Evolutionary conservation across 2,113 vertebrate species (phyloP).

Genomic region (Hemiscyllium ocellatum): DNA sequence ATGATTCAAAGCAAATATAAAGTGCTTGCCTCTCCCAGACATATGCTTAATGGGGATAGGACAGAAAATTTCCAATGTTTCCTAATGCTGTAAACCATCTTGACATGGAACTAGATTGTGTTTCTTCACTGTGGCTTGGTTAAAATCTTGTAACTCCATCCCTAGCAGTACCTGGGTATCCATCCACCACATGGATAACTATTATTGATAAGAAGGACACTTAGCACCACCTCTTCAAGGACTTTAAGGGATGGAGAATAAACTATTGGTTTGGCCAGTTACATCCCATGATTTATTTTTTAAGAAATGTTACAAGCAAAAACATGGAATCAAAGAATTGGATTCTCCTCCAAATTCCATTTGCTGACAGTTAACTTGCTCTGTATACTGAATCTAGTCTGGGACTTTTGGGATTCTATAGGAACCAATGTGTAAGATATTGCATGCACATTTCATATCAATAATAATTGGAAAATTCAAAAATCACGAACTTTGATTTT

Average conservation of each 20-base stretch:
- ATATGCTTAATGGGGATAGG: neutral
- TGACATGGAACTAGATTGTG: too few relatives aligned
- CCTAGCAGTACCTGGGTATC: too few relatives aligned
- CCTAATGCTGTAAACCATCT: neutral
- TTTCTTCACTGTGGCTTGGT: too few relatives aligned
- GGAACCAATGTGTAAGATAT: neutral
- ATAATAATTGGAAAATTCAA: slow-evolving; percentile 15
- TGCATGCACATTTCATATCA: neutral
- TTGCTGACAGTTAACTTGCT: neutral
- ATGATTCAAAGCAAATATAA: neutral
- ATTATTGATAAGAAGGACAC: too few relatives aligned
- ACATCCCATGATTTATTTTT: too few relatives aligned
- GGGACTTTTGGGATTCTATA: neutral
- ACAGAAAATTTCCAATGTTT: neutral
- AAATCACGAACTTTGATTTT: neutral
- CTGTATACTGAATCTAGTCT: neutral
- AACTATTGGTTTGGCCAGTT: too few relatives aligned
- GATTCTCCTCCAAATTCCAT: neutral
- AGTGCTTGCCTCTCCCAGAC: neutral
- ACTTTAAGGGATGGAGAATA: too few relatives aligned
- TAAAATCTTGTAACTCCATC: too few relatives aligned
- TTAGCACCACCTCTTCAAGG: too few relatives aligned
- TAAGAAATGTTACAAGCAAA: neutral
- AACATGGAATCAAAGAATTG: neutral
- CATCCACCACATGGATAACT: too few relatives aligned